Conservation (phyloP, 2,888 invertebrate genomes). For the Ommatoiulus sabulosus region DNA sequence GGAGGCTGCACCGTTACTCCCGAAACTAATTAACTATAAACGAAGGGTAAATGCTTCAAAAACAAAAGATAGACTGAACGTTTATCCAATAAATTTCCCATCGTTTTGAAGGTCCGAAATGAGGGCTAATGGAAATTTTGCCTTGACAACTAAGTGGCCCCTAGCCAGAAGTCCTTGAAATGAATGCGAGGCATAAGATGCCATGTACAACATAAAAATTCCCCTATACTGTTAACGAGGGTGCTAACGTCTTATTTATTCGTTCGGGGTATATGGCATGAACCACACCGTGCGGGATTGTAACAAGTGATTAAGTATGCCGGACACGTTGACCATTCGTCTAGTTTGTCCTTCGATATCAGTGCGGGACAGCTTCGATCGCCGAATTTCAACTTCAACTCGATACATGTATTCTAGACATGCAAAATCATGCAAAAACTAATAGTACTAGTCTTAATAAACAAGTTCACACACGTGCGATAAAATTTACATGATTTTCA, state of each 20-base stretch:
- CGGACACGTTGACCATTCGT: background rate
- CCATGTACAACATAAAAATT: background rate
- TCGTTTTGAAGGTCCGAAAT: background rate
- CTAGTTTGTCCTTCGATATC: background rate
- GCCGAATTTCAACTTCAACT: too few relatives aligned
- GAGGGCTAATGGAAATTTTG: background rate
- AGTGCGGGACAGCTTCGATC: background rate
- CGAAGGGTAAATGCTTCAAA: background rate
- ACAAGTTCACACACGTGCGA: too few relatives aligned
- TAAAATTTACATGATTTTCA: too few relatives aligned
- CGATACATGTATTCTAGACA: too few relatives aligned
- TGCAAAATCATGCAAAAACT: too few relatives aligned
- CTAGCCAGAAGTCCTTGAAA: background rate
- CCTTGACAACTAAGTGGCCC: constrained; percentile 30
- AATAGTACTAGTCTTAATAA: too few relatives aligned
- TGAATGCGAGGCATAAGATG: background rate
- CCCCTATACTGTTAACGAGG: background rate
- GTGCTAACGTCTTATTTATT: background rate
- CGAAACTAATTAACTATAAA: background rate
- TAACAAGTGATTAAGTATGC: background rate
- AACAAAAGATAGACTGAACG: background rate
- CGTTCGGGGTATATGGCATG: background rate
- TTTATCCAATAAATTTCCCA: background rate
- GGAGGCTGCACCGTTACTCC: background rate
- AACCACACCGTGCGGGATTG: background rate